Evolutionary conservation across 2,797 vertebrate species (phyloP).

Genomic region (Epinephelus awoara): DNA sequence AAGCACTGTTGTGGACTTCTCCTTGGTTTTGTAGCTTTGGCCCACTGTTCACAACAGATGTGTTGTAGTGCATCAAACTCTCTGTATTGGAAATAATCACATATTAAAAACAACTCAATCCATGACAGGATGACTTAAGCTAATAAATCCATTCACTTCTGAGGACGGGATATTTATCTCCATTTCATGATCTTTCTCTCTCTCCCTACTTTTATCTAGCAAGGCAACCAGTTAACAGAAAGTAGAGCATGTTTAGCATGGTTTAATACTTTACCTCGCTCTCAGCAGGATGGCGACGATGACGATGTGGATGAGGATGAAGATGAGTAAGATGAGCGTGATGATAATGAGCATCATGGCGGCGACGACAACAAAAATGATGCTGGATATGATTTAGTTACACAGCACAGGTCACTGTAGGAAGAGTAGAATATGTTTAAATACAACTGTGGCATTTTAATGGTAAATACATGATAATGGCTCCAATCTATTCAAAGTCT

Average conservation of each 20-base stretch:
- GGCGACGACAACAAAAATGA: constrained; percentile 64
- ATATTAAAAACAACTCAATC: constrained; percentile 16
- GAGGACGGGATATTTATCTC: background rate
- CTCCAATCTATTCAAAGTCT: constrained; percentile 36
- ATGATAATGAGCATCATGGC: constrained; percentile 65
- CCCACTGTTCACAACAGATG: constrained; percentile 12
- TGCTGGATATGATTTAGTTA: constrained; percentile 50
- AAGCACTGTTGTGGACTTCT: constrained; percentile 6
- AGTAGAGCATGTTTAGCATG: background rate
- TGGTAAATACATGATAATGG: constrained; percentile 38
- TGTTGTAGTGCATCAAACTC: background rate
- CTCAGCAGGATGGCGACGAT: constrained; percentile 41
- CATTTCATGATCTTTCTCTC: background rate
- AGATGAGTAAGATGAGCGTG: constrained; percentile 55
- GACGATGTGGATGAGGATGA: constrained; percentile 53
- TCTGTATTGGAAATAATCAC: constrained; percentile 5
- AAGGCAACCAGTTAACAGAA: background rate
- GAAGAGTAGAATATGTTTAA: constrained; percentile 61
- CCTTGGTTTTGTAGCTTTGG: constrained; percentile 1
- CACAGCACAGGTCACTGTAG: constrained; percentile 64
- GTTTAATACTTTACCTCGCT: constrained; percentile 70
- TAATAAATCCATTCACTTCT: background rate
- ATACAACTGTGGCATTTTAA: constrained; percentile 50
- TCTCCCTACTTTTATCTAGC: constrained; percentile 1
- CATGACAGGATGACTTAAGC: background rate